Evolutionary conservation across 2,888 invertebrate genomes (phyloP).

Genomic region (Lysandra bellargus): DNA sequence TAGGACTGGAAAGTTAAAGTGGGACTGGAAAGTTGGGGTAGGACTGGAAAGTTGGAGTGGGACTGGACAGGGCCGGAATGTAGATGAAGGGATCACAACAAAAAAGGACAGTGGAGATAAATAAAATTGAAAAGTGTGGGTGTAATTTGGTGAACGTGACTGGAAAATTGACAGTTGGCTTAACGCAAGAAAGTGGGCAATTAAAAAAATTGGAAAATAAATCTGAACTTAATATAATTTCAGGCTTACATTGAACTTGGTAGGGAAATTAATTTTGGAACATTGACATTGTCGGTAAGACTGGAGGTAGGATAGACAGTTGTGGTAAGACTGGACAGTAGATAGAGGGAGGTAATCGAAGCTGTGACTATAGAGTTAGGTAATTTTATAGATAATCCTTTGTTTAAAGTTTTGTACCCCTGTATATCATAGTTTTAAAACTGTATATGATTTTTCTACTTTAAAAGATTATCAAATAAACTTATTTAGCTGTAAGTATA

Average conservation of each 20-base stretch:
- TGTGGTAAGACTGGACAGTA: neutral
- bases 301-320: neutral
- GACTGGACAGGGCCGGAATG: no score
- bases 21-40: neutral
- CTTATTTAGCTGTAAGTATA: conserved; percentile 10
- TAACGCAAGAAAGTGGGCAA: neutral
- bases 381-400: neutral
- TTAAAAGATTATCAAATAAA: neutral
- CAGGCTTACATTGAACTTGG: neutral
- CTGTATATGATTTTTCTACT: conserved; percentile 8
- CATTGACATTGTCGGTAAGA: neutral
- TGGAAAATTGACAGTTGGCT: neutral
- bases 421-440: conserved; percentile 15
- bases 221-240: neutral
- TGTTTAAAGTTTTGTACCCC: conserved; percentile 13
- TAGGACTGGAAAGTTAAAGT: no score
- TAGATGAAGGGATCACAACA: no score
- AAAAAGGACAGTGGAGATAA: no score
- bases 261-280: neutral
- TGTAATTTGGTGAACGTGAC: neutral
- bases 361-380: conserved; percentile 10
- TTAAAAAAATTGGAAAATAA: no score
- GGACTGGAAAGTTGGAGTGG: neutral
- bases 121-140: no score
- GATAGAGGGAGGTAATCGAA: neutral